Base-by-base conservation (phyloP, 1,140 invertebrate genomes). In the Drosophila orosa region DNA sequence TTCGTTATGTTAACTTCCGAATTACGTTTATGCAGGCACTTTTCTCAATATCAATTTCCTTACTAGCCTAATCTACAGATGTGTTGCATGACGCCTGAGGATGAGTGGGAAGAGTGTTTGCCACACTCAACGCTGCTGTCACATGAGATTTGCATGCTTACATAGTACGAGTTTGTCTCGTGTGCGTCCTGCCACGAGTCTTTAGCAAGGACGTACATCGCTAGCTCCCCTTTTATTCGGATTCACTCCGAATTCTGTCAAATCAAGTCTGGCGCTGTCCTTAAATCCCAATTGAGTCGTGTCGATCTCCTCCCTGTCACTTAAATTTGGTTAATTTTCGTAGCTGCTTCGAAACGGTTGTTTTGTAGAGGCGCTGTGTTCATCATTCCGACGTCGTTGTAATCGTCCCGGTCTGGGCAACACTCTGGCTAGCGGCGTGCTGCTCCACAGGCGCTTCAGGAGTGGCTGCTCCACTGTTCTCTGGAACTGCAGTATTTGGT, bases 11-110 rank as follows among this genome's bases (percentile, higher is more conserved):
- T 63, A 79, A 74, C 58, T 65, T 52, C 56, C 35, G 19, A 67
- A 62, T 84, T 42, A 42, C 50, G 31, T 35, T 54, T 72, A 69
- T 77, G 66, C 95, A 96, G 91, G 93, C 95, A 73, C 94, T 98
- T 74, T 98, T 90, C 96, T 97, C 5, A 95, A 97, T 92, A 91
- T 98, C 13, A 98, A 97, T 95, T 65, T 83, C 9, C 60, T 75
- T 84, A 74, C 66, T 74, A 56, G 60, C 29, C 76, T 89, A 84
- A 37, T 50, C 54, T 65, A 72, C 56, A 45, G 54, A 54, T 44
- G 27, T 15, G 42, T 39, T 62, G 37, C 40, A 56, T 65, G 62
- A 60, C 57, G 61, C 27, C 48, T 54, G 31, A 19, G 55, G 50
- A 63, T 74, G 62, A 56, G 42, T 56, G 55, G 19, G 37, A 33